phyloP scores from a whole-genome alignment of 2,888 invertebrate species.

The Epicampocera succincta region DNA sequence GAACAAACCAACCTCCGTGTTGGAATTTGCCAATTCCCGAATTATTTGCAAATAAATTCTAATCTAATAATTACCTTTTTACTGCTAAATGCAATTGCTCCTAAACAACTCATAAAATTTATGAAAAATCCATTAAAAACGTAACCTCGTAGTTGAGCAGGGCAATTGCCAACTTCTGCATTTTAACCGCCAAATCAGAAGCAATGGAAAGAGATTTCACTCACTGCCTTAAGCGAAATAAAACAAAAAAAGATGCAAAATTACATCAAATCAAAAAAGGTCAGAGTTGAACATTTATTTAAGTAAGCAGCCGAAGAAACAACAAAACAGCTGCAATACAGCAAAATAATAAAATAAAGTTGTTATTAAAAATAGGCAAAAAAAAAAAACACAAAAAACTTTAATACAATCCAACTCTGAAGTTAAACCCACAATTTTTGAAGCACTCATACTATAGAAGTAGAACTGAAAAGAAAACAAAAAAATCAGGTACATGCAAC shows the following conservation, averaged over 20 bases:
- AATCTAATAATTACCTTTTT: too few species aligned
- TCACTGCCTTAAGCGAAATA: constrained; percentile 41
- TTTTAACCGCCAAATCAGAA: not conserved
- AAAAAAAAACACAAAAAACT: constrained; percentile 13
- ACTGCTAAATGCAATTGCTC: too few species aligned
- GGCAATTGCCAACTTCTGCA: constrained; percentile 3
- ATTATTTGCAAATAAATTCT: too few species aligned
- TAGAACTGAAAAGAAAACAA: constrained; percentile 5
- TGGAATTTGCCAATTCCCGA: too few species aligned
- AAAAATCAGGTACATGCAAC: constrained; percentile 37
- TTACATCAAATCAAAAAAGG: constrained; percentile 46
- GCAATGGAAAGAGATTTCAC: constrained; percentile 18
- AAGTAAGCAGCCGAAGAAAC: constrained; percentile 21
- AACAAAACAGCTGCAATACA: constrained; percentile 38
- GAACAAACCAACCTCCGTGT: too few species aligned
- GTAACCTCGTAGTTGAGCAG: constrained; percentile 1
- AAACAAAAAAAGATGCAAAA: constrained; percentile 12
- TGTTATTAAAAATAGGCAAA: constrained; percentile 7
- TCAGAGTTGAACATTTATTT: constrained; percentile 40
- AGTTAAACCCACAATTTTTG: constrained; percentile 29
- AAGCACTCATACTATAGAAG: not conserved
- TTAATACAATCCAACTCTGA: constrained; percentile 39
- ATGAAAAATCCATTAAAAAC: not conserved
- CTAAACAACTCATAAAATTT: too few species aligned
- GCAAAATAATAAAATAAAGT: constrained; percentile 41